Evolutionary conservation across 2,113 vertebrate species (phyloP), one percentile per base, ranked within the genome.

Genomic region (Pseudorectes ferrugineus): DNA sequence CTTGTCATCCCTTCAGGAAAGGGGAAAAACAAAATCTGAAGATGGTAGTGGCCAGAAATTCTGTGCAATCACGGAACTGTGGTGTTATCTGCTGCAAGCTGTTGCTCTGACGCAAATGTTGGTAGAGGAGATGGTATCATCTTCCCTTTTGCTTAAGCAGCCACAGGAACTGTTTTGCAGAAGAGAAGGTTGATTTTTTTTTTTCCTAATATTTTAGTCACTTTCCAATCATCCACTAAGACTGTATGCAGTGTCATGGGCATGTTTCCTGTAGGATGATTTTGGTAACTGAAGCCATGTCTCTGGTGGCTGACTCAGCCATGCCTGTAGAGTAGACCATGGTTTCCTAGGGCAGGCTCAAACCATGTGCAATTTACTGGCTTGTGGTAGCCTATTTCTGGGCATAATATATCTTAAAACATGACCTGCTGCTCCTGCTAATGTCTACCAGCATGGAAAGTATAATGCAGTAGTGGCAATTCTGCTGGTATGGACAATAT

Each of bases 51-150:
- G 26, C 46, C 57, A 66, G 76, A 81, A 91, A 74, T 29, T 75
- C 75, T 62, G 42, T 76, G 57, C 79, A 68, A 87, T 92, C 35
- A n/a, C 61, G 63, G 85, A 88, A 75, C 49, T 25, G 86, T 24
- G 26, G n/a, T 57, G 52, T 63, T 48, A 61, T 43, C 29, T 90
- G 72, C 93, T 89, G 73, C 73, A 89, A 94, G 77, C 59, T 93
- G 81, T 82, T 81, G 38, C 65, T 91, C 33, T 73, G 59, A 89
- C 0, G 12, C 23, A 54, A 89, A 54, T 26, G 29, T 67, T 74
- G n/a, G 62, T 83, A 74, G 55, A 77, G 55, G 29, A 94, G 76
- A 92, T 80, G 24, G 14, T 74, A 67, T 83, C 54, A 49, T 58
- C 73, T 67, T 92, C 36, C 35, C 8, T 74, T 70, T 86, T 55